A percentile compares a stretch with the other conserved stretches of the same genome.
Conservation (phyloP, 1,140 invertebrate genomes). For the Doryteuthis pealeii region DNA sequence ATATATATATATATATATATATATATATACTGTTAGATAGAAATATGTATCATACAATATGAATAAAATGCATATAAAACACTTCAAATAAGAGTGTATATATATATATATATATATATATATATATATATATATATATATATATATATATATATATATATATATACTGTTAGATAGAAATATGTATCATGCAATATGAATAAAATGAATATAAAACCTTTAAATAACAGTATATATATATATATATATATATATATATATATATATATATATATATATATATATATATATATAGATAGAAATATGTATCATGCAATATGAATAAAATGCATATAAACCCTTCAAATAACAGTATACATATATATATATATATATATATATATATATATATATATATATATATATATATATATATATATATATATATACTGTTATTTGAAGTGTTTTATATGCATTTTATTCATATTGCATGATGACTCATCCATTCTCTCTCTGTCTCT, state of each 20-base stretch:
- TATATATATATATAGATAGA: background rate
- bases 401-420: slow-evolving; percentile 4
- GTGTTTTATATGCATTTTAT: background rate
- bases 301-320: background rate
- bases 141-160: too few species aligned
- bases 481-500: background rate
- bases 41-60: too few species aligned
- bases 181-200: too few species aligned
- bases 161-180: too few species aligned
- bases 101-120: background rate
- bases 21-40: too few species aligned
- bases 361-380: slow-evolving; percentile 4
- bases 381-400: slow-evolving; percentile 1
- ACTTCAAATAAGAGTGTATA: too few species aligned
- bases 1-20: too few species aligned
- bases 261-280: background rate
- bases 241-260: background rate
- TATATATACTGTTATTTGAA: background rate
- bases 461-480: background rate
- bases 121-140: too few species aligned
- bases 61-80: too few species aligned
- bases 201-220: too few species aligned
- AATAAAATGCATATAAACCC: background rate
- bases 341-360: background rate
- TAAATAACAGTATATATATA: background rate